phyloP scores from a whole-genome alignment of 2,113 vertebrate genomes.

The Pavo muticus region DNA sequence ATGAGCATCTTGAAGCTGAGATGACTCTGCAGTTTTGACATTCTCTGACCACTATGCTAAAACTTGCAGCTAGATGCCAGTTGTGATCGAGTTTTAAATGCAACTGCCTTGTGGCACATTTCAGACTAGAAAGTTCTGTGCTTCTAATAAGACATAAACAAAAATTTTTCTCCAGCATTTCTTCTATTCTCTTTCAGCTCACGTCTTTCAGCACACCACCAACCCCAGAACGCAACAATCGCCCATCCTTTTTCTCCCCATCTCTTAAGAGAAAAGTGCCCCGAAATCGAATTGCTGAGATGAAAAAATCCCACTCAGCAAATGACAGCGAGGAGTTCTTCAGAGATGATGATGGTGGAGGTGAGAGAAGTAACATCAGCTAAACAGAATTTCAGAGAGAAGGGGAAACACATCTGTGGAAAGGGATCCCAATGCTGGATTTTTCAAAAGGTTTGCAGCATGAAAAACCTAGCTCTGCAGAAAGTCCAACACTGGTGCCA shows the following conservation, averaged over 20 bases:
- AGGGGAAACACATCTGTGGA: neutral
- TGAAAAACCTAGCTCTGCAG: neutral
- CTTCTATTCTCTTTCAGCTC: constrained; percentile 78
- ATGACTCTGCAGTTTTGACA: neutral
- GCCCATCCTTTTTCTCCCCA: constrained; percentile 96
- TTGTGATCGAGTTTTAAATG: neutral
- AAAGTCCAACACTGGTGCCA: neutral
- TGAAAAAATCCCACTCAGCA: constrained; percentile 99
- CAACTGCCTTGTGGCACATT: neutral
- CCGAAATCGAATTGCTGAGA: constrained; percentile 88
- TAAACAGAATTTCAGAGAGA: neutral
- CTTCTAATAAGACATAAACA: neutral
- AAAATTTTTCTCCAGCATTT: neutral
- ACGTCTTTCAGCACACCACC: constrained; percentile 98
- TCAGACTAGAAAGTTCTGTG: neutral
- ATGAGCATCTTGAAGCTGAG: neutral
- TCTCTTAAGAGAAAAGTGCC: constrained; percentile 94
- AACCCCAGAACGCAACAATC: constrained; percentile 91
- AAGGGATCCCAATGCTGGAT: neutral
- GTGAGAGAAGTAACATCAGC: constrained; percentile 64
- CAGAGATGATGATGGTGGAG: constrained; percentile 87
- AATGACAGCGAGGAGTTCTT: constrained; percentile 99
- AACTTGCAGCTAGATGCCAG: neutral
- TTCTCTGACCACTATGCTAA: neutral
- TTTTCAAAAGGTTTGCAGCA: neutral